These are phyloP conservation scores for Saguinus midas DNA, from an alignment of 2,113 vertebrate species.

Conservation along the genomic window DNA sequence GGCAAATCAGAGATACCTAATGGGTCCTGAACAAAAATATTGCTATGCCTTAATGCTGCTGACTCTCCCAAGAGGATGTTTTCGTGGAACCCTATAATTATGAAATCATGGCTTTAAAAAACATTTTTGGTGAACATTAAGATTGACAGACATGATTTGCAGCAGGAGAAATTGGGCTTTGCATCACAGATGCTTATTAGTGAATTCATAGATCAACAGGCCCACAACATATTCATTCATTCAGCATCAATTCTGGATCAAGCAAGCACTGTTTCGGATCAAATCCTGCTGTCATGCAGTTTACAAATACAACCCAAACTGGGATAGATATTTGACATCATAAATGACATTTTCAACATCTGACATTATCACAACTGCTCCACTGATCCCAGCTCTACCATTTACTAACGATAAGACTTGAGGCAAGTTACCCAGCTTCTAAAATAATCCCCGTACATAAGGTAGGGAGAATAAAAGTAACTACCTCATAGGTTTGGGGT, in stretches of 20 bases:
- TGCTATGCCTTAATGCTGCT: not conserved
- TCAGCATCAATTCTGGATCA: not conserved
- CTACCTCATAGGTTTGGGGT: not conserved
- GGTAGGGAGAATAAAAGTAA: not conserved
- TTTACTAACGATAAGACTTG: not conserved
- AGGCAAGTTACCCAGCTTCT: not conserved
- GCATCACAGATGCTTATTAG: not conserved
- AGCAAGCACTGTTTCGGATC: not conserved
- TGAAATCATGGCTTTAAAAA: not conserved
- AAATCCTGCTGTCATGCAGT: not conserved
- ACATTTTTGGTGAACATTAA: not conserved
- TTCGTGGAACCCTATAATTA: not conserved
- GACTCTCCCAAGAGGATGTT: not conserved
- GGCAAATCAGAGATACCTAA: constrained; percentile 5
- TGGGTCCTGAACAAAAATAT: not conserved
- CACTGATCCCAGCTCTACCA: not conserved
- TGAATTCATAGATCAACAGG: not conserved
- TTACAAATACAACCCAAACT: not conserved
- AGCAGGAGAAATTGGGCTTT: not conserved
- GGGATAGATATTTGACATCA: not conserved
- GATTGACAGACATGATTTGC: not conserved
- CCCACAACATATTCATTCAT: not conserved
- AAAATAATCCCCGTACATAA: not conserved
- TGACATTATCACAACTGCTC: not conserved
- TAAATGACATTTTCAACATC: not conserved